Percentiles rank a stretch among this genome's conserved stretches.
Evolutionary conservation across 1,140 invertebrate species (phyloP).

Genomic region (Leptinotarsa lineolata): DNA sequence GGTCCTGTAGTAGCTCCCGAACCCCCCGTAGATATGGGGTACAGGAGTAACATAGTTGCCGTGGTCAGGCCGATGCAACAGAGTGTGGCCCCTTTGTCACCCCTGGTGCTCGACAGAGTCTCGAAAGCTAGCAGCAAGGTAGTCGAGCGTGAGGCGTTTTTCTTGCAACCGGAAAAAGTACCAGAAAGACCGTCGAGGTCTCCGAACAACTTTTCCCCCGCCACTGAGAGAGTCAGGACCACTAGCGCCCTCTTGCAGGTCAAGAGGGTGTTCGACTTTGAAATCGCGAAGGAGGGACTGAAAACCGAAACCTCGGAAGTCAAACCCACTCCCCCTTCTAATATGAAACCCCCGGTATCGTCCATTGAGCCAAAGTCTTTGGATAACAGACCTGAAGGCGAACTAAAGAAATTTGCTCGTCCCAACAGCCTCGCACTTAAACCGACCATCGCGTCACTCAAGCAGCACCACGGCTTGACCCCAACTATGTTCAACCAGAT

Average conservation of each 20-base stretch:
- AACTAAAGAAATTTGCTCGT: slow-evolving; percentile 69
- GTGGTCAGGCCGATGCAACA: slow-evolving; percentile 19
- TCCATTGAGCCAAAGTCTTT: slow-evolving; percentile 28
- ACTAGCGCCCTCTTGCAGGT: neutral
- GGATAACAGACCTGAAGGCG: slow-evolving; percentile 26
- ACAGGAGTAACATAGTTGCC: slow-evolving; percentile 33
- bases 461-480: slow-evolving; percentile 76
- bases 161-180: slow-evolving; percentile 14
- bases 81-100: slow-evolving; percentile 15
- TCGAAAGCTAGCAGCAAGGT: neutral
- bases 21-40: slow-evolving; percentile 37
- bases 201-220: neutral
- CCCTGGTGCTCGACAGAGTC: neutral
- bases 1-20: slow-evolving; percentile 62
- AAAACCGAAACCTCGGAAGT: neutral
- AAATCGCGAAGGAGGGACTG: neutral
- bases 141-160: neutral
- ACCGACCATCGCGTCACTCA: slow-evolving; percentile 78
- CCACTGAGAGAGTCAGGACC: neutral
- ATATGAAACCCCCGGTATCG: slow-evolving; percentile 12
- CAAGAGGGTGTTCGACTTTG: neutral
- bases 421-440: slow-evolving; percentile 80
- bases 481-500: slow-evolving; percentile 76
- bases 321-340: neutral
- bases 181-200: neutral